These are phyloP conservation scores for Uromys caudimaculatus DNA, from an alignment of 2,797 vertebrate species.

Conservation along the genomic window DNA sequence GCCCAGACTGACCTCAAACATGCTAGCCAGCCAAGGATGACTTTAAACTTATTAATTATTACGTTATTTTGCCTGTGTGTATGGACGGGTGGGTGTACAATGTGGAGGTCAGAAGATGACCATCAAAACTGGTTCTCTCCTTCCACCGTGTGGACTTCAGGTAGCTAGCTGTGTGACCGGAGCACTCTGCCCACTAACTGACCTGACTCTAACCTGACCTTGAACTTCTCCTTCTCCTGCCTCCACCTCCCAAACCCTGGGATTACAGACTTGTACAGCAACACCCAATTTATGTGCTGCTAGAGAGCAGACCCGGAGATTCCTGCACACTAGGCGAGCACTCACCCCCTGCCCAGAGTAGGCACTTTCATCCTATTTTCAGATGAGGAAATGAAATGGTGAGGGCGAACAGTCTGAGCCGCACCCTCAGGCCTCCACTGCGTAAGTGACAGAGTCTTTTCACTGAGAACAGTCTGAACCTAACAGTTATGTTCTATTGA, in stretches of 20 bases:
- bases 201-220: not conserved
- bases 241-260: not conserved
- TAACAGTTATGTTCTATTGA: not conserved
- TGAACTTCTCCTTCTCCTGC: not conserved
- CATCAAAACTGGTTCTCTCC: not conserved
- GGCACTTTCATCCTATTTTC: not conserved
- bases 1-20: not conserved
- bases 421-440: not conserved
- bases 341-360: not conserved
- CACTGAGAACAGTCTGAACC: not conserved
- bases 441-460: not conserved
- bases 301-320: not conserved
- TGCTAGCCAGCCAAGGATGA: not conserved
- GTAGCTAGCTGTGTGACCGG: too few species aligned
- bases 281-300: not conserved
- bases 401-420: not conserved
- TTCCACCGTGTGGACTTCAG: not conserved
- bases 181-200: not conserved
- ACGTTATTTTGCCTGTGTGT: not conserved
- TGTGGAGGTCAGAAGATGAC: not conserved
- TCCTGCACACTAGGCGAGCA: not conserved
- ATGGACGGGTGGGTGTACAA: not conserved
- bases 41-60: not conserved
- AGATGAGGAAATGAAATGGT: conserved; percentile 23
- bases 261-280: not conserved